Base-by-base conservation (phyloP, 2,113 vertebrate species). In the Stictonetta naevosa region DNA sequence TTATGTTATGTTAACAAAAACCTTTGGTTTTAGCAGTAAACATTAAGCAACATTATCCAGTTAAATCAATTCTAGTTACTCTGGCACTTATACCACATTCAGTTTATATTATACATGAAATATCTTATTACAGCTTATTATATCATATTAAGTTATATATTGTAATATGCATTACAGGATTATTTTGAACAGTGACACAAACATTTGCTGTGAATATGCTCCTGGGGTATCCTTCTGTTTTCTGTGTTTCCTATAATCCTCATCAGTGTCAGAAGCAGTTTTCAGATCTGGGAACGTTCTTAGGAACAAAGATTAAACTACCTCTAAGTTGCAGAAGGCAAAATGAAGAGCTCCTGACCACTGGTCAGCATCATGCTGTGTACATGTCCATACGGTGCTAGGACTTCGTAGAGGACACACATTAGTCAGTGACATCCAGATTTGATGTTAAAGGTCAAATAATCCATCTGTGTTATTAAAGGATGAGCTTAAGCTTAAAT, bases 61-160 rank as follows among this genome's bases (percentile, higher is more conserved):
- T 83, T 93, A 88, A 94, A 92, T 95, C 11, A 88, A 60, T 93
- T 91, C 74, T 93, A 62, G 66, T 85, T 95, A 92, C 67, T 93
- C 48, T 8, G 20, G 72, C 48, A 83, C 83, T 86, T 93, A 56
- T 80, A 81, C 92, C 91, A 53, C 26, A 52, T 83, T 94, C 88
- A 95, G 60, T 93, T 93, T 75, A 29, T 73, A 76, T 90, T 95
- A 68, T 88, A 90, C 42, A 66, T 84, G 52, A 91, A 92, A 91
- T 93, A 86, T 71, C 56, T 95, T 82, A 86, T 93, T 94, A 91
- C 3, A 81, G 34, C 52, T 88, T 90, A 93, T 94, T 91, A 42
- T 87, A 44, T 64, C 34, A 36, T 76, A 90, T 63, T 92, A 93
- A 88, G 81, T 88, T 93, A 36, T 44, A 6, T 94, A 96, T 92